These are phyloP conservation scores for Rapana venosa DNA, from an alignment of 2,888 invertebrate genomes.

Conservation along the genomic window DNA sequence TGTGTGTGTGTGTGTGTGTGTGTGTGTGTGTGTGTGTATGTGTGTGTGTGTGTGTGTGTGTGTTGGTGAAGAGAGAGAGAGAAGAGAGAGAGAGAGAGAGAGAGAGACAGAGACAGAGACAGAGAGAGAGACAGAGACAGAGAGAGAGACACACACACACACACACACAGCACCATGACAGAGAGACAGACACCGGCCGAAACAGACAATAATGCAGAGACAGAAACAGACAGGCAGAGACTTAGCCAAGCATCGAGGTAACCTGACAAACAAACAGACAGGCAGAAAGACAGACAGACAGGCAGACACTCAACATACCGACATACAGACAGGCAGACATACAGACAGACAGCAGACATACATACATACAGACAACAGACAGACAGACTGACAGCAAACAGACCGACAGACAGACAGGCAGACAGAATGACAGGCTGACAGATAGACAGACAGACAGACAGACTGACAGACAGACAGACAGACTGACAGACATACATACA, in stretches of 20 bases:
- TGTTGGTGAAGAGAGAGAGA: slow-evolving; percentile 19
- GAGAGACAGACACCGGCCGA: not conserved
- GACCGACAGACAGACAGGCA: too few relatives aligned
- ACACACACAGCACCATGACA: not conserved
- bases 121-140: not conserved
- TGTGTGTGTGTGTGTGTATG: slow-evolving; percentile 6
- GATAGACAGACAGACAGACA: too few relatives aligned
- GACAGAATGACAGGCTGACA: too few relatives aligned
- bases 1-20: slow-evolving; percentile 34
- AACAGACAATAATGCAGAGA: not conserved
- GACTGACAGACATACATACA: too few relatives aligned
- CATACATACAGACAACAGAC: too few relatives aligned
- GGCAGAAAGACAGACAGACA: not conserved
- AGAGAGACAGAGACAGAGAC: too few relatives aligned
- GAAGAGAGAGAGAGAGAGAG: not conserved
- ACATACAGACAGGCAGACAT: not conserved
- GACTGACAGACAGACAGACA: too few relatives aligned
- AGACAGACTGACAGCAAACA: too few relatives aligned
- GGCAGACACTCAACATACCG: not conserved
- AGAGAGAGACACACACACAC: not conserved
- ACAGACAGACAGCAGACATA: not conserved
- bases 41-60: slow-evolving; percentile 8
- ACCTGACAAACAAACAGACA: not conserved
- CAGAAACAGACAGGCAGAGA: not conserved
- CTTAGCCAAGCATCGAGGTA: not conserved